phyloP scores from a whole-genome alignment of 64 coral and sea anemone genomes.

The Montipora sp. region DNA sequence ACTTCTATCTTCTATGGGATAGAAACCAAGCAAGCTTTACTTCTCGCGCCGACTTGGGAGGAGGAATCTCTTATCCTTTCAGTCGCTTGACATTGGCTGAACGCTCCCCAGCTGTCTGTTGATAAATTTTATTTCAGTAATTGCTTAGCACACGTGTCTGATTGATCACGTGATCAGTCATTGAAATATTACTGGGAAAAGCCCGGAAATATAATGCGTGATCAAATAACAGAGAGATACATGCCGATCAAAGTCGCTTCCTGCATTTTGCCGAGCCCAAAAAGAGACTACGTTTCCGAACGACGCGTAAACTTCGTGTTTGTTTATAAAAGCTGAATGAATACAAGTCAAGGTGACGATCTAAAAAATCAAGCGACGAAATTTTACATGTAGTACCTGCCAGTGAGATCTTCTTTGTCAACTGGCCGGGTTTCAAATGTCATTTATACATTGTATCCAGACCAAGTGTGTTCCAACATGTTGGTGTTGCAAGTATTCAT shows the following conservation, averaged over 20 bases:
- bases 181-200: conserved; percentile 13
- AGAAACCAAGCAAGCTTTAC: background rate
- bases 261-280: background rate
- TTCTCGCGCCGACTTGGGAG: background rate
- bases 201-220: background rate
- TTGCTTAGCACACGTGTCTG: conserved; percentile 23
- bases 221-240: background rate
- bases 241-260: background rate
- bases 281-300: background rate
- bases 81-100: conserved; percentile 13
- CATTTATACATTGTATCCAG: too few species aligned
- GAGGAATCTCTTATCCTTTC: background rate
- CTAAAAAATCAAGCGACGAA: too few species aligned
- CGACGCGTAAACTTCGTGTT: background rate
- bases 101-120: conserved; percentile 24
- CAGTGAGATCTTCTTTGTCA: too few species aligned
- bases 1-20: background rate
- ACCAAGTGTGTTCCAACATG: too few species aligned
- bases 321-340: background rate
- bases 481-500: too few species aligned
- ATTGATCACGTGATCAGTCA: conserved; percentile 22
- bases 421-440: too few species aligned
- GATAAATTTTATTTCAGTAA: background rate
- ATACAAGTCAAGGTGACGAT: background rate
- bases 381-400: too few species aligned